Conservation (phyloP, 2,113 vertebrate genomes). For the Tricholaema leucomelas region DNA sequence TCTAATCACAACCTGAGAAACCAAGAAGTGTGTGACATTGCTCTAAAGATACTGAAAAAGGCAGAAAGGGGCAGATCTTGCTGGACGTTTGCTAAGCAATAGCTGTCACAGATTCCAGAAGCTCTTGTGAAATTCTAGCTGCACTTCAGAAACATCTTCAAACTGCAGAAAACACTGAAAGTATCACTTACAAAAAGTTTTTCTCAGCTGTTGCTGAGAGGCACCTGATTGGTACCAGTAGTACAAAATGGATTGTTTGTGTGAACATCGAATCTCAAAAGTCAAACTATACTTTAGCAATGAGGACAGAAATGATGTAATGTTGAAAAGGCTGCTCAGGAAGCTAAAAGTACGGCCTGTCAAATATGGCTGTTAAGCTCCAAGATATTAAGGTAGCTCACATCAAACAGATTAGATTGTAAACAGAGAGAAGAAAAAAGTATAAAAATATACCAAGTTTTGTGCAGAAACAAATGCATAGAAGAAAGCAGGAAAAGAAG, state of each 20-base stretch:
- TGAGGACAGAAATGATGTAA: neutral
- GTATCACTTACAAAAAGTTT: neutral
- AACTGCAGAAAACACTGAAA: neutral
- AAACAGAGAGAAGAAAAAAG: neutral
- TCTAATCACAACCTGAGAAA: neutral
- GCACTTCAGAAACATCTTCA: neutral
- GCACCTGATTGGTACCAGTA: neutral
- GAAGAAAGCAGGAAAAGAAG: conserved; percentile 9
- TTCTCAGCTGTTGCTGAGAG: neutral
- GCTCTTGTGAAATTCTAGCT: neutral
- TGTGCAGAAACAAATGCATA: neutral
- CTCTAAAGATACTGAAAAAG: neutral
- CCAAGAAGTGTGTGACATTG: neutral
- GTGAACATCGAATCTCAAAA: neutral
- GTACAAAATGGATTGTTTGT: neutral
- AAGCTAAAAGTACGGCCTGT: neutral
- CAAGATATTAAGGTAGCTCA: neutral
- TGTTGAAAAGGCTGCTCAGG: neutral
- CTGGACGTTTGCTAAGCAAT: neutral
- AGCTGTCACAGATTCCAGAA: neutral
- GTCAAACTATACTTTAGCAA: neutral
- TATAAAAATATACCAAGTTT: neutral
- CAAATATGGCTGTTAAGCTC: neutral
- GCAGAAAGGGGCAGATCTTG: neutral
- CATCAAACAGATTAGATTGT: neutral